Evolutionary conservation across 2,113 vertebrate genomes (phyloP).

Genomic region (Gadus chalcogrammus): DNA sequence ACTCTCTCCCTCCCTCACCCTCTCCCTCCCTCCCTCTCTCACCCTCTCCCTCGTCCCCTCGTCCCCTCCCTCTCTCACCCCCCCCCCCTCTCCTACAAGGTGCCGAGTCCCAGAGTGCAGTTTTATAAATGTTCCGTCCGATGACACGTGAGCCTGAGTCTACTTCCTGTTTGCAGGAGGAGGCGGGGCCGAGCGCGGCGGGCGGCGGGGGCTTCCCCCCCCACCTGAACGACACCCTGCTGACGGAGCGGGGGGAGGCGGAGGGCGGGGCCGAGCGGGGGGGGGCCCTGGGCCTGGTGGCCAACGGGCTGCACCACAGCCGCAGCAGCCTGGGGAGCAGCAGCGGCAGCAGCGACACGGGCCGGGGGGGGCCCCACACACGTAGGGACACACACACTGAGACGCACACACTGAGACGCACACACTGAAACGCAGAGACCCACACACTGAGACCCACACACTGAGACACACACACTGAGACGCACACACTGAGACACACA

Average conservation of each 20-base stretch:
- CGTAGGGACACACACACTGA: slow-evolving; percentile 31
- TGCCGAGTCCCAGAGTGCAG: not conserved
- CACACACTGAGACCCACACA: too few relatives aligned
- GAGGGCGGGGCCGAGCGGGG: slow-evolving; percentile 66
- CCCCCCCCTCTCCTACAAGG: too few relatives aligned
- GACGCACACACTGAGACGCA: not conserved
- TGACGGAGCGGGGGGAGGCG: slow-evolving; percentile 59
- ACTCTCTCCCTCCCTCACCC: too few relatives aligned
- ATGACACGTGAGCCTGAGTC: not conserved
- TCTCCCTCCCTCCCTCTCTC: too few relatives aligned
- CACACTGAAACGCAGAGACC: too few relatives aligned
- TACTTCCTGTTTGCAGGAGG: slow-evolving; percentile 75
- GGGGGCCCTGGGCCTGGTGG: slow-evolving; percentile 67
- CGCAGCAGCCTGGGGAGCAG: slow-evolving; percentile 91
- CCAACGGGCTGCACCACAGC: slow-evolving; percentile 86
- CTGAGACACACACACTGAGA: too few relatives aligned
- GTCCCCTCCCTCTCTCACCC: too few relatives aligned
- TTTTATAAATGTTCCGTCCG: not conserved
- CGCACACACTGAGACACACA: too few relatives aligned
- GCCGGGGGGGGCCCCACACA: slow-evolving; percentile 67
- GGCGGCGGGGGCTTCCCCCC: slow-evolving; percentile 76
- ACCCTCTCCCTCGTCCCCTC: too few relatives aligned
- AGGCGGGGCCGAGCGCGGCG: slow-evolving; percentile 64
- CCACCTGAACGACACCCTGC: slow-evolving; percentile 79
- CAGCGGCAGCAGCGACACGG: slow-evolving; percentile 84